phyloP scores from a whole-genome alignment of 2,888 invertebrate genomes.

The Sthenelais limicola region DNA sequence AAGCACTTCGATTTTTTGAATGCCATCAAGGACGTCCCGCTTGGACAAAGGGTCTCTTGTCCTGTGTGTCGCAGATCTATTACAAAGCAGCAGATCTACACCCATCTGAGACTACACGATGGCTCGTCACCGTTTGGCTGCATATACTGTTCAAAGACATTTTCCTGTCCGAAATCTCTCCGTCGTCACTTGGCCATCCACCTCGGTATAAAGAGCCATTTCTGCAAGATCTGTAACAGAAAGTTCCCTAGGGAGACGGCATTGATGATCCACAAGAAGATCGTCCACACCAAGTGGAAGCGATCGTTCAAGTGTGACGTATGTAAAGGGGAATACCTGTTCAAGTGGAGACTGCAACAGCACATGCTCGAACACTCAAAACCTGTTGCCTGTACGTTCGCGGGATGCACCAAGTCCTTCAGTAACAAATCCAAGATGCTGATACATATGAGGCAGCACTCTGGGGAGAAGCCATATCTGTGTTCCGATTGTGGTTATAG shows the following conservation, averaged over 20 bases:
- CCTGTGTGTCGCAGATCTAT: constrained; percentile 61
- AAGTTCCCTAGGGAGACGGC: constrained; percentile 35
- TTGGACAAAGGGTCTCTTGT: constrained; percentile 49
- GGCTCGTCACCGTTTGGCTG: constrained; percentile 63
- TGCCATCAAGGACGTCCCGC: background rate
- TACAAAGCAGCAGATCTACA: constrained; percentile 59
- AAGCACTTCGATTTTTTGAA: constrained; percentile 26
- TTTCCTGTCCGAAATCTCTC: constrained; percentile 59
- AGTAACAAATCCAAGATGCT: constrained; percentile 76
- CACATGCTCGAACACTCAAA: constrained; percentile 86
- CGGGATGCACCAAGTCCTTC: constrained; percentile 1
- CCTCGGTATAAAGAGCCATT: constrained; percentile 39
- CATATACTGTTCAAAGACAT: constrained; percentile 59
- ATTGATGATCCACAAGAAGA: constrained; percentile 44
- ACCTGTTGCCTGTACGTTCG: constrained; percentile 63
- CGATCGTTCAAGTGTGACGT: constrained; percentile 79
- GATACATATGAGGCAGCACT: constrained; percentile 88
- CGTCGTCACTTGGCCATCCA: constrained; percentile 57
- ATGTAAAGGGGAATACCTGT: constrained; percentile 87
- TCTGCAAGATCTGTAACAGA: constrained; percentile 46
- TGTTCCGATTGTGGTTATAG: constrained; percentile 89
- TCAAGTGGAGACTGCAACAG: constrained; percentile 56
- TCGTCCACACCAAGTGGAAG: constrained; percentile 36
- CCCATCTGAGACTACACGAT: constrained; percentile 64
- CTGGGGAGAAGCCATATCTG: constrained; percentile 84